phyloP scores from a whole-genome alignment of 1,140 invertebrate species.

The Caenorhabditis briggsae region DNA sequence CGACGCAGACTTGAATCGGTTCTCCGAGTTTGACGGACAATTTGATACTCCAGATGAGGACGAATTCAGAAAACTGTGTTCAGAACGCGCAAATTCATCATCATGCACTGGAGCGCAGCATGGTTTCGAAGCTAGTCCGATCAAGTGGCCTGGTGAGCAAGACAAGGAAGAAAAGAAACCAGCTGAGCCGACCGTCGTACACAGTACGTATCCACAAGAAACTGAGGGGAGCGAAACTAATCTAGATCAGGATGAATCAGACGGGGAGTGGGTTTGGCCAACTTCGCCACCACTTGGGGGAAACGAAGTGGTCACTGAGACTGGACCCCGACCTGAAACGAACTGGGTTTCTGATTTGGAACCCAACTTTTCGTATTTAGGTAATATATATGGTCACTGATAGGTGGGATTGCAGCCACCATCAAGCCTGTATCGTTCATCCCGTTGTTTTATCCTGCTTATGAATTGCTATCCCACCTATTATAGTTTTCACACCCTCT shows the following conservation, averaged over 20 bases:
- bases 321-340: conserved; percentile 1
- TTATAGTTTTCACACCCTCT: background rate
- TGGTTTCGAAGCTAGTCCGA: background rate
- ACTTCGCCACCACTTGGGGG: conserved; percentile 40
- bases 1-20: background rate
- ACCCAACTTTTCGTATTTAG: conserved; percentile 41
- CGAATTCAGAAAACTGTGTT: conserved; percentile 36
- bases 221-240: background rate
- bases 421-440: background rate
- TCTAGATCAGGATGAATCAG: conserved; percentile 32
- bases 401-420: conserved; percentile 51
- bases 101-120: conserved; percentile 4
- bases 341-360: conserved; percentile 23
- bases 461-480: conserved; percentile 36
- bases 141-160: conserved; percentile 24
- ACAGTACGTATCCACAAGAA: conserved; percentile 18
- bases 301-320: conserved; percentile 26
- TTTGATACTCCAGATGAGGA: conserved; percentile 37
- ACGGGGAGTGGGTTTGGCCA: conserved; percentile 40
- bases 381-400: conserved; percentile 17
- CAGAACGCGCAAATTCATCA: conserved; percentile 24
- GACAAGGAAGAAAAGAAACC: conserved; percentile 14
- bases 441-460: background rate
- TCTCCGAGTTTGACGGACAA: conserved; percentile 26
- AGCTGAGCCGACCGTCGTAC: background rate